Evolutionary conservation across 2,888 invertebrate genomes (phyloP).

Genomic region (Odontomyia ornata): DNA sequence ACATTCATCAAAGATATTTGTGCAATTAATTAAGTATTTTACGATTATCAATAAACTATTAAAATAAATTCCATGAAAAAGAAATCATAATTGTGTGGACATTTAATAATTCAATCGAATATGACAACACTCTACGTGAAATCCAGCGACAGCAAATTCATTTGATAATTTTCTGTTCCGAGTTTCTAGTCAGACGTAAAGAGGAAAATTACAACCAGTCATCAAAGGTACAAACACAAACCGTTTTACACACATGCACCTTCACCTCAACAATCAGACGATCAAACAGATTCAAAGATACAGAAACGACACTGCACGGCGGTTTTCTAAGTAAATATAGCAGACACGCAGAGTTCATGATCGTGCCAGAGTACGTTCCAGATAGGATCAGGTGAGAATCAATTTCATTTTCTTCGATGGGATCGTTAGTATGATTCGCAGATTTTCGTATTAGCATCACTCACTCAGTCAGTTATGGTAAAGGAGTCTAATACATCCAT

Average conservation of each 20-base stretch:
- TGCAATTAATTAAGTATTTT: too few species aligned
- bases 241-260: background rate
- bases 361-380: background rate
- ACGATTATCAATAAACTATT: too few species aligned
- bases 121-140: background rate
- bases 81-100: too few species aligned
- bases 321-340: constrained; percentile 5
- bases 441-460: constrained; percentile 16
- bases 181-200: background rate
- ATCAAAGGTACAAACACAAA: background rate
- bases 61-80: too few species aligned
- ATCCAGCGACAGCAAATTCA: background rate
- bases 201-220: constrained; percentile 5
- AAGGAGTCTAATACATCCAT: too few species aligned
- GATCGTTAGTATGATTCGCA: background rate
- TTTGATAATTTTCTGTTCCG: background rate
- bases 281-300: constrained; percentile 15
- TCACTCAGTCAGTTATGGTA: background rate
- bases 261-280: background rate
- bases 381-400: constrained; percentile 21
- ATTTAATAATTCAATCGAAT: too few species aligned
- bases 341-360: constrained; percentile 5
- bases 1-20: too few species aligned
- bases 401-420: constrained; percentile 11
- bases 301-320: background rate